These are phyloP conservation scores for Drosophila trichaetosa DNA, from an alignment of 2,888 invertebrate species.

Conservation along the genomic window DNA sequence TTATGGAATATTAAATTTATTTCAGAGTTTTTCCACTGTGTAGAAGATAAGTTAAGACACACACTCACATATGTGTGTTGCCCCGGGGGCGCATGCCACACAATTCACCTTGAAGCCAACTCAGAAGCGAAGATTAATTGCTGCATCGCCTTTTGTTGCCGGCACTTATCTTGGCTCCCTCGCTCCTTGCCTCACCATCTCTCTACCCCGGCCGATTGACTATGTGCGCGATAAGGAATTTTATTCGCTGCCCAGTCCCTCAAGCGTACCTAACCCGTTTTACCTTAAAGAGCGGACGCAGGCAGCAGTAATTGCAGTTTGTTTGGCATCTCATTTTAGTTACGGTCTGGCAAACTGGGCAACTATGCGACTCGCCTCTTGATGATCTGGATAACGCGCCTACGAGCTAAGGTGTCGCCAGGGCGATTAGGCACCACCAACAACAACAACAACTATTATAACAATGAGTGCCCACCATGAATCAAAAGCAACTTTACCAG, in stretches of 20 bases:
- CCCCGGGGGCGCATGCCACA: conserved; percentile 78
- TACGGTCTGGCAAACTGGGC: conserved; percentile 68
- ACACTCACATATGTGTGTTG: conserved; percentile 26
- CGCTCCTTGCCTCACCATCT: conserved; percentile 8
- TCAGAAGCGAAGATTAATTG: conserved; percentile 81
- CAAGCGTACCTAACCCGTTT: conserved; percentile 26
- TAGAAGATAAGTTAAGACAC: conserved; percentile 8
- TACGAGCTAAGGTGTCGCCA: conserved; percentile 77
- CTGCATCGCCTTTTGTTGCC: conserved; percentile 77
- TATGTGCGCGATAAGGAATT: conserved; percentile 74
- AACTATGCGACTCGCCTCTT: conserved; percentile 29
- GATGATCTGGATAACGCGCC: conserved; percentile 71
- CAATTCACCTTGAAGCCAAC: conserved; percentile 79
- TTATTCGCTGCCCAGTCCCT: conserved; percentile 58
- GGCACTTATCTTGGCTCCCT: conserved; percentile 59
- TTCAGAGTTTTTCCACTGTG: conserved; percentile 1
- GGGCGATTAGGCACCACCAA: conserved; percentile 67
- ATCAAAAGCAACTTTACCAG: conserved; percentile 63
- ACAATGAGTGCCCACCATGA: conserved; percentile 65
- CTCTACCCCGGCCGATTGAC: conserved; percentile 9
- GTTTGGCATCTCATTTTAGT: conserved; percentile 82
- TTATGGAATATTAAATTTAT: neutral
- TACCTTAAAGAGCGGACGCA: conserved; percentile 36
- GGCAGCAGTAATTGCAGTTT: conserved; percentile 73
- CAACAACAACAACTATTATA: conserved; percentile 21